phyloP scores from a whole-genome alignment of 2,797 vertebrate species.

The Anomalospiza imberbis region DNA sequence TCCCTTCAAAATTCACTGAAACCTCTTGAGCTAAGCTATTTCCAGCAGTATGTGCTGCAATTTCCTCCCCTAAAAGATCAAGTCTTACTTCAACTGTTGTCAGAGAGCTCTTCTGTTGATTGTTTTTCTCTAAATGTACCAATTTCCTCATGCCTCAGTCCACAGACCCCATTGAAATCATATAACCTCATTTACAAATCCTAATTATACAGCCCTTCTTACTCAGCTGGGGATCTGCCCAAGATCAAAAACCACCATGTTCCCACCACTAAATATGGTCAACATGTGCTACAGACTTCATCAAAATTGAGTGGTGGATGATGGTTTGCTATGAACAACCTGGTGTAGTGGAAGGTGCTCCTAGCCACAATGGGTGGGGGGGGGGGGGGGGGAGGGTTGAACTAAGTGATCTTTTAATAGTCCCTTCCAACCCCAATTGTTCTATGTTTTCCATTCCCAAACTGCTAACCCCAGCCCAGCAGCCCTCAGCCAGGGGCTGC shows the following conservation, averaged over 20 bases:
- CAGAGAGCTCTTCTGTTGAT: not conserved
- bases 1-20: not conserved
- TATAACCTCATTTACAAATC: not conserved
- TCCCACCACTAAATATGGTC: not conserved
- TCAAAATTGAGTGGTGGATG: not conserved
- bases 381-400: not conserved
- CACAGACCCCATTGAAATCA: not conserved
- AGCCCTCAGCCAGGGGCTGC: not conserved
- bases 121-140: not conserved
- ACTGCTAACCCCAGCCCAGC: not conserved
- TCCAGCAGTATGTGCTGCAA: rapidly evolving
- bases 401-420: not conserved
- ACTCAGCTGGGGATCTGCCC: not conserved
- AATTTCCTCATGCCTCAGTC: not conserved
- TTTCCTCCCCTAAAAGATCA: not conserved
- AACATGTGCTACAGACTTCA: not conserved
- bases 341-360: not conserved
- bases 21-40: not conserved
- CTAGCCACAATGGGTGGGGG: rapidly evolving
- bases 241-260: not conserved
- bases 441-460: not conserved
- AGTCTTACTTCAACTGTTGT: not conserved
- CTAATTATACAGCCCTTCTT: not conserved
- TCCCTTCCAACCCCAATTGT: not conserved
- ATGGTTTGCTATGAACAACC: not conserved